phyloP scores from a whole-genome alignment of 1,140 invertebrate genomes.

The Proales similis region DNA sequence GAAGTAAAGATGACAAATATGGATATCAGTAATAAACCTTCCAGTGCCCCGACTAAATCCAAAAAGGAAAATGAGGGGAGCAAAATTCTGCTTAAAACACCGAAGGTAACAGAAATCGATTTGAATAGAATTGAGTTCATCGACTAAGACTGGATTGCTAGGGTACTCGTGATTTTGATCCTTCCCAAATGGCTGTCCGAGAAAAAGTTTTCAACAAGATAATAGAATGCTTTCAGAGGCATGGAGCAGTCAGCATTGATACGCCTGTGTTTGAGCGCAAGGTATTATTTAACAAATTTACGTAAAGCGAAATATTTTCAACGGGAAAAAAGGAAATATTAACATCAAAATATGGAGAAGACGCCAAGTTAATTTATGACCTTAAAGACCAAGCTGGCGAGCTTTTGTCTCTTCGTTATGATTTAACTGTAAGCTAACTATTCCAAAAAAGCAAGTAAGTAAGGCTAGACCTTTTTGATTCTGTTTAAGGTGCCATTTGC shows the following conservation, averaged over 20 bases:
- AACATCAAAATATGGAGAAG: slow-evolving; percentile 85
- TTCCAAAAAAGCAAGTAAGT: too few species aligned
- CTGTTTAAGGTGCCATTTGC: slow-evolving; percentile 92
- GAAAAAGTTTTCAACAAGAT: slow-evolving; percentile 82
- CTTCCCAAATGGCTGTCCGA: slow-evolving; percentile 85
- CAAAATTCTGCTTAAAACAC: slow-evolving; percentile 27
- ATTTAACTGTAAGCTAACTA: too few species aligned
- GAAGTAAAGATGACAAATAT: too few species aligned
- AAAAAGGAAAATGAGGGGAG: slow-evolving; percentile 8
- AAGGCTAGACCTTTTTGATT: slow-evolving; percentile 55
- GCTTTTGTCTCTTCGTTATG: slow-evolving; percentile 59
- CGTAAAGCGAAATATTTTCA: not conserved
- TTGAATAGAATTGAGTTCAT: not conserved
- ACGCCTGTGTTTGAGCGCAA: slow-evolving; percentile 98
- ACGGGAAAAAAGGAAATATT: slow-evolving; percentile 7
- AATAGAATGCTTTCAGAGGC: slow-evolving; percentile 79
- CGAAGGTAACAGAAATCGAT: slow-evolving; percentile 1
- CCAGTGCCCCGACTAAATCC: slow-evolving; percentile 9
- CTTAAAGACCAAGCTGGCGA: slow-evolving; percentile 96
- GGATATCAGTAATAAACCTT: too few species aligned
- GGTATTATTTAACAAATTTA: slow-evolving; percentile 56
- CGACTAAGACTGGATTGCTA: slow-evolving; percentile 47
- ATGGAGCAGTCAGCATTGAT: slow-evolving; percentile 97
- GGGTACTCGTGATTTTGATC: slow-evolving; percentile 88
- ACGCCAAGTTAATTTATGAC: slow-evolving; percentile 97